phyloP scores from a whole-genome alignment of 2,888 invertebrate genomes.

The Torymus texanus region DNA sequence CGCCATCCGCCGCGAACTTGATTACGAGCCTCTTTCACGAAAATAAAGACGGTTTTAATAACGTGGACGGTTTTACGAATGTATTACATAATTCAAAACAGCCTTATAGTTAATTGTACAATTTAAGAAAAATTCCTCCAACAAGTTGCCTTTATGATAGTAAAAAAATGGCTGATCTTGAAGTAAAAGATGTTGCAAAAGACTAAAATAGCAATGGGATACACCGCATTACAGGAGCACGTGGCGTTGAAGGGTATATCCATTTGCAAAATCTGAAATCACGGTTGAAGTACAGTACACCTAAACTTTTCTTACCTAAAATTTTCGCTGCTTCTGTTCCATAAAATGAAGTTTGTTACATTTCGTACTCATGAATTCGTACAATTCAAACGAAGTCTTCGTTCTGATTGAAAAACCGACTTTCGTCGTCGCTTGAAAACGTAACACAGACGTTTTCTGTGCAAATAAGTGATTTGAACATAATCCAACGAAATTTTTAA shows the following conservation, averaged over 20 bases:
- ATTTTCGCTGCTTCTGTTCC: background rate
- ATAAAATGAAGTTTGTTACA: too few relatives aligned
- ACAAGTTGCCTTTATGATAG: conserved; percentile 71
- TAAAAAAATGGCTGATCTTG: conserved; percentile 24
- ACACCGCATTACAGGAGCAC: too few relatives aligned
- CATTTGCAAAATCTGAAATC: too few relatives aligned
- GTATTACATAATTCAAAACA: conserved; percentile 64
- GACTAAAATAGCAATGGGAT: conserved; percentile 4
- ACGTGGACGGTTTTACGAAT: conserved; percentile 24
- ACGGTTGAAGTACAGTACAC: background rate
- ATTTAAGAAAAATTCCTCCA: conserved; percentile 68
- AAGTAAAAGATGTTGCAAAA: conserved; percentile 12
- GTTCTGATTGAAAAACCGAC: background rate
- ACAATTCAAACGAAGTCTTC: background rate
- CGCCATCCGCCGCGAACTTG: conserved; percentile 15
- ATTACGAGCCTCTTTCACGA: conserved; percentile 27
- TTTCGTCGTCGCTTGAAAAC: background rate
- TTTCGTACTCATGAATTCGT: background rate
- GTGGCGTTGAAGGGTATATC: too few relatives aligned
- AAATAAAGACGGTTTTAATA: conserved; percentile 29
- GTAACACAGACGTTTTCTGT: too few relatives aligned
- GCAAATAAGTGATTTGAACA: background rate
- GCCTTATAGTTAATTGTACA: conserved; percentile 73
- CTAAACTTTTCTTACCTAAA: background rate
- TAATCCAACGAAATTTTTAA: conserved; percentile 53